Evolutionary conservation across 2,888 invertebrate genomes (phyloP).

Genomic region (Amiota communis): DNA sequence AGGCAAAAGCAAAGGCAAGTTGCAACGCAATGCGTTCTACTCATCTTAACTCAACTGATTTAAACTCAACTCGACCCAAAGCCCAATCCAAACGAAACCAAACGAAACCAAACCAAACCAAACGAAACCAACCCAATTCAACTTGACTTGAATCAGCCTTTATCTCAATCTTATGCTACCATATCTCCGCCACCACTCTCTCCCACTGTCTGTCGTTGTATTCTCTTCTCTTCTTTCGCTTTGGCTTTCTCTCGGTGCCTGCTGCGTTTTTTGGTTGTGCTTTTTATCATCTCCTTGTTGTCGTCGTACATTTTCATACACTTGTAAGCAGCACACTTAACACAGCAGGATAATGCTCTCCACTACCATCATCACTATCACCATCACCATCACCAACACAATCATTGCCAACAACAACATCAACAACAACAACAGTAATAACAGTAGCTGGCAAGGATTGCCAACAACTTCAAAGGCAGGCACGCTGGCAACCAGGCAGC

Average conservation of each 20-base stretch:
- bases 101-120: neutral
- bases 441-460: neutral
- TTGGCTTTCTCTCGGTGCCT: neutral
- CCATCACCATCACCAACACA: neutral
- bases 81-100: neutral
- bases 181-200: neutral
- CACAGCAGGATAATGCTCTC: slow-evolving; percentile 27
- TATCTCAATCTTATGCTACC: neutral
- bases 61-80: neutral
- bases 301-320: slow-evolving; percentile 67
- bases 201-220: neutral
- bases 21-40: neutral
- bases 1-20: neutral
- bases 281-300: neutral
- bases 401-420: neutral
- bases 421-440: neutral
- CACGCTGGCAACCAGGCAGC: no score
- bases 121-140: slow-evolving; percentile 33
- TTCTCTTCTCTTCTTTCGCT: neutral
- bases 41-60: slow-evolving; percentile 29
- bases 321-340: slow-evolving; percentile 59
- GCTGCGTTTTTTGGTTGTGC: no score
- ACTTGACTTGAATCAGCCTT: neutral
- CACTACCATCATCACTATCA: neutral
- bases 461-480: slow-evolving; percentile 2